Base-by-base conservation (phyloP, 2,888 invertebrate species). In the Philonicus albiceps region DNA sequence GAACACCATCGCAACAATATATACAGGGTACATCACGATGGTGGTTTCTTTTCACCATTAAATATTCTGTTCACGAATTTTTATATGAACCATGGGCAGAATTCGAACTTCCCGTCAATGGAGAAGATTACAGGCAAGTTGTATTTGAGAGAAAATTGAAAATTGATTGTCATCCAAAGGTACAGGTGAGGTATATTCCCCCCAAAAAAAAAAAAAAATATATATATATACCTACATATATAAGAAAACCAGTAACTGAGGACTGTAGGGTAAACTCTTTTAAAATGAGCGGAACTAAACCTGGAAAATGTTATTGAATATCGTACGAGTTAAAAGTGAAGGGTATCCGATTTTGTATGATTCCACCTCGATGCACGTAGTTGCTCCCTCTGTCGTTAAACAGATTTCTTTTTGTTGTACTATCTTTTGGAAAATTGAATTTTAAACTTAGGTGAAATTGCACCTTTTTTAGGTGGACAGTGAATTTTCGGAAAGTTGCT, bases 11-110 rank as follows among this genome's bases (percentile, higher is more conserved):
- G n/a, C 64, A 74, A 30, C 73, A 40, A 43, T 43, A 55, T 74
- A 27, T 37, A 64, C 27, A 37, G 34, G 13, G 6, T 1, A 1
- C 11, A n/a, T 4, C 49, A 27, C 27, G 64, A 19, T 64, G 64
- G 27, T 11, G 64, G 64, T 64, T 64, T 27, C 64, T 64, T 64
- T 19, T 2, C 19, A 27, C 64, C 74, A 85, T 85, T 85, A 85
- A 73, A 73, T 85, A 85, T 85, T 85, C 85, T 27, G 85, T 30
- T 31, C 85, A 85, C 85, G 85, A 85, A 34, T 72, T 85, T 74
- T 85, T 74, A 85, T 85, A 85, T 85, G 85, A 85, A 74, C 85
- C 85, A 85, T 85, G 85, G 85, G 74, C 85, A 73, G 85, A 85
- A 85, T 85, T 72, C 49, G 85, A 85, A 85, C 85, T 85, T n/a